Conservation (phyloP, 2,888 invertebrate genomes). For the Cacoxenus indagator region DNA sequence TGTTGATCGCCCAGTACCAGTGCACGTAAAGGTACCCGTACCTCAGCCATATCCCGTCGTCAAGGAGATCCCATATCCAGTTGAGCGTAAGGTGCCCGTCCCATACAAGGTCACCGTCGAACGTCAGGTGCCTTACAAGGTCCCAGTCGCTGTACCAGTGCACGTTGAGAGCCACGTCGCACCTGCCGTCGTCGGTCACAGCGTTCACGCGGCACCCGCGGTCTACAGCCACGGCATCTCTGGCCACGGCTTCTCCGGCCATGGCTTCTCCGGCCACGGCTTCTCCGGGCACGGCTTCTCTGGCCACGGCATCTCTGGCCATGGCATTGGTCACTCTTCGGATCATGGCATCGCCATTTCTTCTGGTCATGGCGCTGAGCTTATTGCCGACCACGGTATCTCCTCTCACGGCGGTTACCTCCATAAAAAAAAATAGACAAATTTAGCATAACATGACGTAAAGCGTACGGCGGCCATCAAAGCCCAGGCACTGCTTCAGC, state of each 20-base stretch:
- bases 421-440: slow-evolving; percentile 66
- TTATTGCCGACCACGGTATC: slow-evolving; percentile 34
- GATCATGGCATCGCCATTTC: neutral
- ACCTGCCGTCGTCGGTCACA: slow-evolving; percentile 45
- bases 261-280: slow-evolving; percentile 38
- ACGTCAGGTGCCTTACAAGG: slow-evolving; percentile 77
- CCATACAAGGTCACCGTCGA: slow-evolving; percentile 73
- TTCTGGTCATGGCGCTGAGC: slow-evolving; percentile 33
- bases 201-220: slow-evolving; percentile 37
- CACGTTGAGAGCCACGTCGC: slow-evolving; percentile 65
- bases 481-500: slow-evolving; percentile 8
- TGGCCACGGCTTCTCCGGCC: slow-evolving; percentile 37
- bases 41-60: slow-evolving; percentile 79
- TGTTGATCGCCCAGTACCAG: slow-evolving; percentile 78
- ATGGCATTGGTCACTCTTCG: slow-evolving; percentile 18
- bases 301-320: slow-evolving; percentile 39
- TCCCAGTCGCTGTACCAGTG: slow-evolving; percentile 71
- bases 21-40: slow-evolving; percentile 80
- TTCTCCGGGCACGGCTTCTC: slow-evolving; percentile 26
- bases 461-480: slow-evolving; percentile 42
- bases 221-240: slow-evolving; percentile 26
- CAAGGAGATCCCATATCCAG: slow-evolving; percentile 76
- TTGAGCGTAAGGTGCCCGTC: slow-evolving; percentile 78
- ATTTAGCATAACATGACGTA: slow-evolving; percentile 54
- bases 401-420: slow-evolving; percentile 42